These are phyloP conservation scores for Poecilia velifera DNA, from an alignment of 2,797 vertebrate species.

Conservation along the genomic window DNA sequence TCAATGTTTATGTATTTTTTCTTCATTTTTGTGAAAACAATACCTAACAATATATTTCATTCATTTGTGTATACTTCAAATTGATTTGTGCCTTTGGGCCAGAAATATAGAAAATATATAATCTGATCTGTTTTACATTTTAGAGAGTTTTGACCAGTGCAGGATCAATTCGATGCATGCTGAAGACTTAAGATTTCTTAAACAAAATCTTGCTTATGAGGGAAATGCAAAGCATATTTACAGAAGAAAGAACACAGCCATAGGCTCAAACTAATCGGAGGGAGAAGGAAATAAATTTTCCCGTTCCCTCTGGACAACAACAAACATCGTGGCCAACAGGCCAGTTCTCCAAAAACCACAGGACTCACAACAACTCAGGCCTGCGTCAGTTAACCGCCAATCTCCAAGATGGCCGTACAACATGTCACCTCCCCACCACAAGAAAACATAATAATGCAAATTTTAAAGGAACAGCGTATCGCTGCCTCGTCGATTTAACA, in stretches of 20 bases:
- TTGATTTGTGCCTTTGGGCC: slow-evolving; percentile 67
- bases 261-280: slow-evolving; percentile 84
- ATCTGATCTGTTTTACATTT: slow-evolving; percentile 70
- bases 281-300: slow-evolving; percentile 61
- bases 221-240: slow-evolving; percentile 85
- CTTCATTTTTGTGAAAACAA: slow-evolving; percentile 46
- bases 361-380: slow-evolving; percentile 60
- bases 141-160: slow-evolving; percentile 64
- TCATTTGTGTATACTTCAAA: slow-evolving; percentile 70
- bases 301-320: slow-evolving; percentile 71
- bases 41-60: slow-evolving; percentile 64
- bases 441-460: slow-evolving; percentile 39
- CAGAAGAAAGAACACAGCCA: slow-evolving; percentile 88
- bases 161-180: slow-evolving; percentile 79
- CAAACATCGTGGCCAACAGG: slow-evolving; percentile 71
- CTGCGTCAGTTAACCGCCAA: slow-evolving; percentile 66
- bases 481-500: slow-evolving; percentile 41
- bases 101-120: slow-evolving; percentile 76
- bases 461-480: slow-evolving; percentile 36
- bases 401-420: slow-evolving; percentile 75
- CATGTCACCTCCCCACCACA: slow-evolving; percentile 54
- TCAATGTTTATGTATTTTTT: slow-evolving; percentile 65
- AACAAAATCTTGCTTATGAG: slow-evolving; percentile 95
- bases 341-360: slow-evolving; percentile 71
- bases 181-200: slow-evolving; percentile 94